Base-by-base conservation (phyloP, 2,888 invertebrate genomes). In the Caenorhabditis sp. region DNA sequence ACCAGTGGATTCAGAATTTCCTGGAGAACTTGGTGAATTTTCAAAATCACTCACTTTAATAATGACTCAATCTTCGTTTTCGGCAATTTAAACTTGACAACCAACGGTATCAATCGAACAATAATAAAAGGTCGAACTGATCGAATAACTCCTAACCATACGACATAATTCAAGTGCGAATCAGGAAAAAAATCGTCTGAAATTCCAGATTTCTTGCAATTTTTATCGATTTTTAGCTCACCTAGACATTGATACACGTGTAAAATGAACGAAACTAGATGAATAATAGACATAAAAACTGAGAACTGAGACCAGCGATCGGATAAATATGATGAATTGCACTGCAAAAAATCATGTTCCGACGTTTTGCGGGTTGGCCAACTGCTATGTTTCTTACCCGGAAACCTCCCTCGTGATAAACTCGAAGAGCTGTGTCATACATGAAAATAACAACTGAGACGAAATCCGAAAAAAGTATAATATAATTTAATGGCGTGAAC, bases 301-400 rank as follows among this genome's bases (percentile, higher is more conserved):
- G 99, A 99, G 91, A 99, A 99, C 89, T 97, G 95, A 89, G 97
- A 97, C 99, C 99, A 99, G 88, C 96, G 94, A 89, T 97, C 67
- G n/a, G 69, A 54, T 58, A 76, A 71, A 67, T 67, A 74, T 56
- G 76, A 76, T 43, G 71, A 64, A 61, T 71, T 60, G 64, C 63
- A 66, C 77, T 74, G 70, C 49, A 77, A 69, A 49, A 20, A n/a
- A 21, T 43, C 10, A 38, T 10, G 31, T 27, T n/a, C 23, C n/a
- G n/a, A n/a, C 8, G 5, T 8, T 27, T 56, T 56, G 1, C 21
- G 23, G 21, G 56, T n/a, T 81, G 72, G 31, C 10, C 31, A 31
- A 7, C 31, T 7, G 31, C 31, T 31, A 31, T 31, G 5, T 7
- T 10, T 31, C 4, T 49, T 89, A 94, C 94, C 92, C 93, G 93